phyloP scores from a whole-genome alignment of 2,113 vertebrate genomes.

The Alectura lathami region DNA sequence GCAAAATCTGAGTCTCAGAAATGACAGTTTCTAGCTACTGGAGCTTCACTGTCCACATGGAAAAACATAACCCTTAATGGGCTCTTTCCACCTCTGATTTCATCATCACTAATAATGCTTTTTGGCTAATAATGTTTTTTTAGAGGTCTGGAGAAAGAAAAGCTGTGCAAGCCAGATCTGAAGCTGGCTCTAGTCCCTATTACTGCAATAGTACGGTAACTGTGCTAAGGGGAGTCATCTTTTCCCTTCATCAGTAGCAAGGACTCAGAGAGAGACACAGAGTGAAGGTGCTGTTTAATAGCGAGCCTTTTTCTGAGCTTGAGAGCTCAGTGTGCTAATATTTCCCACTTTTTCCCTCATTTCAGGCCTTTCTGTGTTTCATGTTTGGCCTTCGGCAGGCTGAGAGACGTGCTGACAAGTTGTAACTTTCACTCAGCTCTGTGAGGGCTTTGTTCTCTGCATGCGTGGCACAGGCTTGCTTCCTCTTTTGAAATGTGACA shows the following conservation, averaged over 20 bases:
- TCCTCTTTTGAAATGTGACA: slow-evolving; percentile 36
- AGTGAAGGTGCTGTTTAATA: slow-evolving; percentile 22
- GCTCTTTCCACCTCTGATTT: neutral
- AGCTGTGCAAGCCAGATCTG: neutral
- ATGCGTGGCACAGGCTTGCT: neutral
- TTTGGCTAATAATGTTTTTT: neutral
- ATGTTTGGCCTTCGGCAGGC: slow-evolving; percentile 58
- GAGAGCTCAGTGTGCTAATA: slow-evolving; percentile 29
- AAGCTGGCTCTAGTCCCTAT: neutral
- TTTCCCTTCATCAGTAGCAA: slow-evolving; percentile 22
- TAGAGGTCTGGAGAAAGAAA: neutral
- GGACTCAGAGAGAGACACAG: neutral
- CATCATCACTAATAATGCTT: neutral
- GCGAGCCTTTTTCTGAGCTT: slow-evolving; percentile 27
- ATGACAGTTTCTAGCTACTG: neutral
- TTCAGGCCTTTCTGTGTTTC: slow-evolving; percentile 52
- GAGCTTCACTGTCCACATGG: neutral
- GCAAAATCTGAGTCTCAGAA: neutral
- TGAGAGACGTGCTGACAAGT: slow-evolving; percentile 61
- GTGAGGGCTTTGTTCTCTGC: slow-evolving; percentile 42
- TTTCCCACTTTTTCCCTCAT: slow-evolving; percentile 18
- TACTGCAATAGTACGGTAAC: slow-evolving; percentile 6
- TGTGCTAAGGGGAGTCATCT: slow-evolving; percentile 37
- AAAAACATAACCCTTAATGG: neutral
- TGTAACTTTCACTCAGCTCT: slow-evolving; percentile 45